Conservation (phyloP, 2,888 invertebrate species). For the Colostygia pectinataria region DNA sequence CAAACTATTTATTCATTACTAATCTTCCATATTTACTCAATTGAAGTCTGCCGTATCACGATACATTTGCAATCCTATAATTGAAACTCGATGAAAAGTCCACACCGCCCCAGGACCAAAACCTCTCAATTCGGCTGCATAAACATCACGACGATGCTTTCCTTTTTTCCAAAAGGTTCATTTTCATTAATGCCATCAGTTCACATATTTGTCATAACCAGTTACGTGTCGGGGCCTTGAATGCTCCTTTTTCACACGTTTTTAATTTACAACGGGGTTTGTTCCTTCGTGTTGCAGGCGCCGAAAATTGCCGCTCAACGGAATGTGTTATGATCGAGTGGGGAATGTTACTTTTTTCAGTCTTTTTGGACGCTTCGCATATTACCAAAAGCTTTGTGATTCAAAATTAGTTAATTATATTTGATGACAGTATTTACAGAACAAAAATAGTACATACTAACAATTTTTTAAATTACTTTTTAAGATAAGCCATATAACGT, state of each 20-base stretch:
- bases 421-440: too few relatives aligned
- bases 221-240: conserved; percentile 58
- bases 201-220: conserved; percentile 83
- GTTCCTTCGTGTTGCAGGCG: conserved; percentile 59
- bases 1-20: too few relatives aligned
- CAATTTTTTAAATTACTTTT: too few relatives aligned
- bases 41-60: neutral
- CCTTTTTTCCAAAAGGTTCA: conserved; percentile 68
- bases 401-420: neutral
- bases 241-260: conserved; percentile 74
- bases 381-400: neutral
- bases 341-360: conserved; percentile 10
- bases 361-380: conserved; percentile 15
- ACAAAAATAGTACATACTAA: too few relatives aligned
- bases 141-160: conserved; percentile 50
- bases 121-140: conserved; percentile 39
- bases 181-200: conserved; percentile 80
- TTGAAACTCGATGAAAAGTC: conserved; percentile 21
- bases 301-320: conserved; percentile 55
- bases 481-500: too few relatives aligned
- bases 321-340: conserved; percentile 49
- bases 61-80: conserved; percentile 6
- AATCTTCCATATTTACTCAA: neutral
- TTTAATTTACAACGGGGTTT: conserved; percentile 76
- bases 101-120: conserved; percentile 36